Base-by-base conservation (phyloP, 2,888 invertebrate genomes). In the Muschampia plurimacula region DNA sequence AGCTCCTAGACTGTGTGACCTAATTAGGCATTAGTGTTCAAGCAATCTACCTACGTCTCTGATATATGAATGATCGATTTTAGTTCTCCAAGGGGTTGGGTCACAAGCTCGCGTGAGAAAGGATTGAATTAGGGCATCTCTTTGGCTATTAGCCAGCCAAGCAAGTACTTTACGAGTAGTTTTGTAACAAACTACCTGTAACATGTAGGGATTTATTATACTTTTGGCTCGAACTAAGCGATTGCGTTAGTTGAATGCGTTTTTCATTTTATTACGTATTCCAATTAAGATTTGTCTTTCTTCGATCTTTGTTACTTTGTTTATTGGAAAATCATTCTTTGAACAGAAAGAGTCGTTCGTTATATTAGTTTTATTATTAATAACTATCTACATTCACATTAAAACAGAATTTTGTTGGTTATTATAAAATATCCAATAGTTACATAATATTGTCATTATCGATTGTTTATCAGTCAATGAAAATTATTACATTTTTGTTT, bases 61-160 rank as follows among this genome's bases (percentile, higher is more conserved):
- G 60, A 15, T 32, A 32, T 32, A n/a, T 62, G 62, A 39, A 39
- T 41, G 62, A 41, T n/a, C 15, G 15, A 41, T 64, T 64, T 46
- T 46, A 64, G 49, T 49, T 62, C 55, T 62, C 32, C 39, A 39
- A 69, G 15, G 62, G 64, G 69, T 62, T 55, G 44, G 49, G 62
- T 62, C 52, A 39, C 36, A 69, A 36, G 52, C 63, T 69, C 52
- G 68, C 60, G 69, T 69, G 69, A 62, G 69, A 63, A 52, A 55
- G 63, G 13, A 66, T 63, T 22, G 63, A 41, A 39, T 41, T 69
- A 63, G 55, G 69, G 39, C 69, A 63, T 69, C 28, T 63, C 49
- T 62, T 55, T 69, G 69, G 69, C 69, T 55, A 28, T 39, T 41
- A 28, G 69, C 69, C 69, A 69, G 63, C 52, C 12, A 3, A 39